A percentile compares a stretch with the other conserved stretches of the same genome.
Evolutionary conservation across 2,888 invertebrate genomes (phyloP).

Genomic region (Apamea monoglypha): DNA sequence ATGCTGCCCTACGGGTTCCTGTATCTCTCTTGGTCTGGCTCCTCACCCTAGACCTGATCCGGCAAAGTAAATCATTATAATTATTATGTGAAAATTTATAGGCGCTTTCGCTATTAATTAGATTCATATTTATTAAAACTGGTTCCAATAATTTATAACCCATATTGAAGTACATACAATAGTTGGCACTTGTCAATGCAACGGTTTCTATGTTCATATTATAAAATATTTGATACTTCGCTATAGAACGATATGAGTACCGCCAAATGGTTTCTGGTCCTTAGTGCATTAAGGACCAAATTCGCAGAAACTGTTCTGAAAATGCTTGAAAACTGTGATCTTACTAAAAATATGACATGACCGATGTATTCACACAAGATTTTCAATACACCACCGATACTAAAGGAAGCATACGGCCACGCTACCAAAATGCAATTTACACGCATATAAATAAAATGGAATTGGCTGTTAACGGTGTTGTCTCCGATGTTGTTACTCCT

Average conservation of each 20-base stretch:
- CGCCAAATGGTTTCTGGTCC: background rate
- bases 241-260: background rate
- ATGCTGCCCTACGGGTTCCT: too few species aligned
- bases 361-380: constrained; percentile 16
- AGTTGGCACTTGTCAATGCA: background rate
- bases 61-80: too few species aligned
- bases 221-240: background rate
- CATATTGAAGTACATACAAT: background rate
- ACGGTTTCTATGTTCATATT: background rate
- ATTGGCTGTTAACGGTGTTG: constrained; percentile 64
- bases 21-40: too few species aligned
- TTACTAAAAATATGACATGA: constrained; percentile 27
- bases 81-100: background rate
- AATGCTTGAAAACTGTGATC: background rate
- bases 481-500: constrained; percentile 55
- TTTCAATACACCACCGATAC: constrained; percentile 26
- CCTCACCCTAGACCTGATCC: too few species aligned
- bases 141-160: background rate
- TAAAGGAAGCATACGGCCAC: constrained; percentile 10
- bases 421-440: constrained; percentile 55
- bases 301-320: background rate
- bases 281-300: too few species aligned
- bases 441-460: constrained; percentile 64
- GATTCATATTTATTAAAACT: background rate
- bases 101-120: constrained; percentile 10